Percentiles rank a stretch among this genome's conserved stretches.
Evolutionary conservation across 2,888 invertebrate species (phyloP).

Genomic region (Polymixis flavicincta): DNA sequence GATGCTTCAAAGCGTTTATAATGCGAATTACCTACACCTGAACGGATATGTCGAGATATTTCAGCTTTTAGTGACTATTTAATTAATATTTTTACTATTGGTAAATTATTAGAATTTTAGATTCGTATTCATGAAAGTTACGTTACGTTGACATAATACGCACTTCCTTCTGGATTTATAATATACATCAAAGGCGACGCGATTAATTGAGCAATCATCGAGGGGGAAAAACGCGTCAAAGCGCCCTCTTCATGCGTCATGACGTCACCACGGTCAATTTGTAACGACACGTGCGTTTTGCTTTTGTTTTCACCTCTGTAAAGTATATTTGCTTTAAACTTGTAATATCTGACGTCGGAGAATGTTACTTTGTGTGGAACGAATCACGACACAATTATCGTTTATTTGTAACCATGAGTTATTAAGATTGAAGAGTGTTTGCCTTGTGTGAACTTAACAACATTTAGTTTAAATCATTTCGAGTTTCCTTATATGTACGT

Average conservation of each 20-base stretch:
- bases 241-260: constrained; percentile 75
- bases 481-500: too few species aligned
- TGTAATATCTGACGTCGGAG: constrained; percentile 8
- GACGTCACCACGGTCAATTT: constrained; percentile 81
- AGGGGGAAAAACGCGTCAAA: constrained; percentile 71
- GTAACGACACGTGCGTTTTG: constrained; percentile 75
- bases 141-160: constrained; percentile 30
- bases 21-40: constrained; percentile 64
- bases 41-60: constrained; percentile 58
- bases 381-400: constrained; percentile 19
- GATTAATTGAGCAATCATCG: constrained; percentile 83
- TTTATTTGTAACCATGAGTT: constrained; percentile 42
- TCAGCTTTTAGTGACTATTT: constrained; percentile 43
- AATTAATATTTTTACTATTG: constrained; percentile 14
- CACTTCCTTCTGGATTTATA: constrained; percentile 63
- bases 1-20: constrained; percentile 66
- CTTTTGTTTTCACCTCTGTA: constrained; percentile 61
- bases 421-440: constrained; percentile 34
- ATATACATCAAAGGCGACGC: constrained; percentile 82
- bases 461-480: neutral
- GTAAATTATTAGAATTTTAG: constrained; percentile 21
- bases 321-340: constrained; percentile 40
- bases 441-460: constrained; percentile 23
- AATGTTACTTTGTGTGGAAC: constrained; percentile 28
- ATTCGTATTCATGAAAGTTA: constrained; percentile 58